Evolutionary conservation across 2,113 vertebrate genomes (phyloP), one percentile per base, ranked within the genome.

Genomic region (Mesembrinibis cayennensis): DNA sequence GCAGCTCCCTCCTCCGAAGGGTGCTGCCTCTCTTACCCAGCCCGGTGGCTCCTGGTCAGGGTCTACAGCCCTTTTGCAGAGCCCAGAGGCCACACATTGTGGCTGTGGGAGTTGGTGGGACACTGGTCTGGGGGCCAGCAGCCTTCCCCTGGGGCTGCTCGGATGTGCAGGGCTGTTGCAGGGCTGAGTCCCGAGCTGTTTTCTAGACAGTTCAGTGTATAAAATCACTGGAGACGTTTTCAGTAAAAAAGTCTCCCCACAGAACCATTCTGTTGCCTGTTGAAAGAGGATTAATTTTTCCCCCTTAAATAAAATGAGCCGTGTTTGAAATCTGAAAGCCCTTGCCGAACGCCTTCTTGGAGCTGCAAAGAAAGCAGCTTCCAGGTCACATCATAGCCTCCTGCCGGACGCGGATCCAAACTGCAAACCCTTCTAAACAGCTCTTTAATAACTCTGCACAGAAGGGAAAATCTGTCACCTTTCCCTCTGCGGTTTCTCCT

Each of bases 401-500:
- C 95, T 97, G 93, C 94, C 38, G 95, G 94, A 96, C 87, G 4
- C 29, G 0, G 66, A 88, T 95, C 96, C 96, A 97, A 96, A 79
- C 94, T 97, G 92, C 97, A 97, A 92, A 95, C 92, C 93, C 78
- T 97, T 88, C 95, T 97, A 94, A 95, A 95, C 95, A 94, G 96
- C 93, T 96, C 96, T 94, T 95, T 92, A 92, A 93, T 92, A 96
- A 92, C 92, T 67, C 92, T 42, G 85, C 77, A 73, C 92, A 95
- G 95, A 95, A 95, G 93, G 96, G 96, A 97, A 96, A 97, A 97
- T 97, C 94, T 97, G 95, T 95, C 97, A 95, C 97, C 97, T 97
- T 97, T 87, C 96, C 96, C 91, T 97, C 80, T 96, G 97, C 72
- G 96, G 96, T 97, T 97, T 97, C 95, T 95, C 30, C 85, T 97